Evolutionary conservation across 23 tunicate genomes (phyloP).

Genomic region (Aplidium turbinatum): DNA sequence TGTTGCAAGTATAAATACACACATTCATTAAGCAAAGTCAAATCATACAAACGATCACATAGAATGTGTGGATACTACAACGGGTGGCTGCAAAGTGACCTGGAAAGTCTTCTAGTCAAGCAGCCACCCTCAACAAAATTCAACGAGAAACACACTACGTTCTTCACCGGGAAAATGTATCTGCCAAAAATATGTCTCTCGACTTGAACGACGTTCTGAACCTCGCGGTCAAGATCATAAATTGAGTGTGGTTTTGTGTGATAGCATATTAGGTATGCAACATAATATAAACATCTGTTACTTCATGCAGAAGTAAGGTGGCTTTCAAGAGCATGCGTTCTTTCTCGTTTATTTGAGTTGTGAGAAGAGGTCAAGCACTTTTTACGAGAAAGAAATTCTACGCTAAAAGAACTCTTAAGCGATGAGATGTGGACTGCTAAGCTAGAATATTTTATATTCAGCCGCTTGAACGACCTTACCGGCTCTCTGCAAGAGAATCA

Average conservation of each 20-base stretch:
- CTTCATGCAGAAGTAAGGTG: slow-evolving; percentile 48
- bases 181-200: slow-evolving; percentile 57
- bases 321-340: slow-evolving; percentile 54
- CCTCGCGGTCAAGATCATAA: slow-evolving; percentile 45
- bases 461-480: slow-evolving; percentile 70
- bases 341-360: slow-evolving; percentile 43
- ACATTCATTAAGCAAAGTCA: too few species aligned
- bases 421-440: slow-evolving; percentile 70
- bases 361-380: slow-evolving; percentile 11
- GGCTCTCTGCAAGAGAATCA: slow-evolving; percentile 53
- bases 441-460: slow-evolving; percentile 61
- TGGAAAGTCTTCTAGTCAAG: too few species aligned
- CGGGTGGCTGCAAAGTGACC: too few species aligned
- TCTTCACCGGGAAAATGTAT: slow-evolving; percentile 53
- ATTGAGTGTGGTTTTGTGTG: slow-evolving; percentile 47
- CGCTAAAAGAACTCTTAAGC: slow-evolving; percentile 56
- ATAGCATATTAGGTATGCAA: slow-evolving; percentile 53
- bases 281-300: slow-evolving; percentile 53
- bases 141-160: slow-evolving; percentile 57
- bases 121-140: too few species aligned
- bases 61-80: too few species aligned
- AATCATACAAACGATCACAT: too few species aligned
- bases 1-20: too few species aligned
- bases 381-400: slow-evolving; percentile 34
- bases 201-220: slow-evolving; percentile 39